Evolutionary conservation across 2,797 vertebrate species (phyloP).

Genomic region (Mareca penelope): DNA sequence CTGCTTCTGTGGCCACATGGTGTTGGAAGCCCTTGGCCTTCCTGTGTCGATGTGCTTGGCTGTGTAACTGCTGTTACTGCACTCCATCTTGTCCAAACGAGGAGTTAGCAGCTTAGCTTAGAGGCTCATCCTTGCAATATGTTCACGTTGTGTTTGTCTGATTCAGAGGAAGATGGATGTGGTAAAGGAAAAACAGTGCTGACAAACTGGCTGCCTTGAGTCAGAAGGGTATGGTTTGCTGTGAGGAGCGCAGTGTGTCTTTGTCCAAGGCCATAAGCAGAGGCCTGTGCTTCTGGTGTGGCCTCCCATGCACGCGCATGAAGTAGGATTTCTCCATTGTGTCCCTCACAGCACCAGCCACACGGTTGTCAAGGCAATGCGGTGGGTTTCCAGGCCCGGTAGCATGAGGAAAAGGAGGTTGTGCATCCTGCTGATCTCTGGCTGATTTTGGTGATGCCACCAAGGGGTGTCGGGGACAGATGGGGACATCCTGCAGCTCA

Average conservation of each 20-base stretch:
- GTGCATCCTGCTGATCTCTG: background rate
- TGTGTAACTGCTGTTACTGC: background rate
- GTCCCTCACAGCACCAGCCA: too few relatives aligned
- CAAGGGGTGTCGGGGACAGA: background rate
- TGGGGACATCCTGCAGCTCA: background rate
- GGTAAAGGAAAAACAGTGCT: background rate
- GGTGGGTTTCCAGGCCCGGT: background rate
- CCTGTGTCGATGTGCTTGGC: background rate
- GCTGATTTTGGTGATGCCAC: background rate
- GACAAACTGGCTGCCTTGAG: background rate
- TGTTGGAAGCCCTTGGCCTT: background rate
- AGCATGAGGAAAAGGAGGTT: background rate
- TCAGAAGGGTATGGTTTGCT: background rate
- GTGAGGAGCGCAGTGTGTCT: too few relatives aligned
- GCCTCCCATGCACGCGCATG: fast-evolving
- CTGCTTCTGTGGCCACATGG: background rate
- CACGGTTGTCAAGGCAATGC: background rate
- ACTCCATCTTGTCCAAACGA: fast-evolving
- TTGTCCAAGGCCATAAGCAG: background rate
- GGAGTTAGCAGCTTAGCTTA: background rate
- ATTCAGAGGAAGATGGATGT: background rate
- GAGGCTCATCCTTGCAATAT: background rate
- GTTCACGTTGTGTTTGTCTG: background rate
- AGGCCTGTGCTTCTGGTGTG: fast-evolving
- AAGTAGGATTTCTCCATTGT: background rate